Evolutionary conservation across 1,140 invertebrate species (phyloP), one percentile per base, ranked within the genome.

Genomic region (Drosophila repleta): DNA sequence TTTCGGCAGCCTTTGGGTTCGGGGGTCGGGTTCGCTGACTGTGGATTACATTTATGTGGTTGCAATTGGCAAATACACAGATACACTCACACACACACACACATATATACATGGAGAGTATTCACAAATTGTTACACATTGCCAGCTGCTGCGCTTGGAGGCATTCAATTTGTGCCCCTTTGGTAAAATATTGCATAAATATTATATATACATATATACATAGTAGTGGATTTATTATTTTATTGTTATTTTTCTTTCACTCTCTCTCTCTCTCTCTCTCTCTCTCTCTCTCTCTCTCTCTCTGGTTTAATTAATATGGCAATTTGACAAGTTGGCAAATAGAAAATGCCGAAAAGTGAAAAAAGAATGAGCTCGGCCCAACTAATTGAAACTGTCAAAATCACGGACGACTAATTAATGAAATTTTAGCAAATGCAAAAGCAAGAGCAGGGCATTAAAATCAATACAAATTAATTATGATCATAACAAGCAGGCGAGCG

Each of bases 11-110:
- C 11, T 21, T 35, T 45, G 43, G 57, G 26, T 32, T 48, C 15
- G 26, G 32, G 32, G 8, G 67, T 15, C 41, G 43, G 26, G 41
- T 57, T 46, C 45, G 53, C 68, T 66, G 45, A 66, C 68, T 71
- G 68, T 77, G 82, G 81, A 87, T 81, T 87, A 87, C 82, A 87
- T 85, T 85, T 84, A 76, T 84, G 81, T 80, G 80, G 81, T 79
- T 84, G 73, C 73, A 67, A 76, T 76, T 56, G 63, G 52, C 63
- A 67, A 72, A 72, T 60, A 58, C 37, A 53, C 15, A 53, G 39
- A 43, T 43, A 43, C 6, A 8, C 17, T 17, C 39, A 43, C 62
- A 57, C 11, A 17, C 24, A 56, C 11, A 39, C 8, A 56, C 20
- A 43, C n/a, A 35, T 0, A 35, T 17, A 18, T 13, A 41, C n/a